A percentile compares a stretch with the other conserved stretches of the same genome.
phyloP scores from a whole-genome alignment of 2,113 vertebrate genomes.

The Phaethon lepturus region DNA sequence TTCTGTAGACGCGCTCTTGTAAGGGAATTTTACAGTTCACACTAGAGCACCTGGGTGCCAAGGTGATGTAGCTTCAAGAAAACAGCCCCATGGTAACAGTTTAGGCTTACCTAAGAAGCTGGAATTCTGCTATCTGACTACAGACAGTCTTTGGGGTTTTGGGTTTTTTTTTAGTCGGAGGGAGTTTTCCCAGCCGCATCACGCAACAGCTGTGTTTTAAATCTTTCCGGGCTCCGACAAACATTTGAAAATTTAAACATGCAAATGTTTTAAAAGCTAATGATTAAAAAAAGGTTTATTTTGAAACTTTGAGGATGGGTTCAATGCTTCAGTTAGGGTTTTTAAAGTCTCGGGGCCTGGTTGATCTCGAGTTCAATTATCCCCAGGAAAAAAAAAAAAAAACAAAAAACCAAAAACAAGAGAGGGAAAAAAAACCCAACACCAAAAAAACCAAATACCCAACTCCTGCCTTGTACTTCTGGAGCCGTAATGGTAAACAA shows the following conservation, averaged over 20 bases:
- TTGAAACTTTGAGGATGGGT: conserved; percentile 56
- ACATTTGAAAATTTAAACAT: conserved; percentile 72
- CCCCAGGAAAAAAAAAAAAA: neutral
- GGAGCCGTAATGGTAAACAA: neutral
- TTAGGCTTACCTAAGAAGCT: conserved; percentile 14
- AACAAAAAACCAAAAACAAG: too few species aligned
- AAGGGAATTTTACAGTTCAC: conserved; percentile 1
- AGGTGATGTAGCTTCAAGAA: neutral
- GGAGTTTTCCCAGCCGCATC: conserved; percentile 56
- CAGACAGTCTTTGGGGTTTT: neutral
- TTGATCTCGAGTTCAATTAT: neutral
- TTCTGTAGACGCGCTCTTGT: neutral
- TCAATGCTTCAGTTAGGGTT: neutral
- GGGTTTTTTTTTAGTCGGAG: neutral
- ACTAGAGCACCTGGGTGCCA: neutral
- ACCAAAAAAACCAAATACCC: neutral
- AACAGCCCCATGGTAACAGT: neutral
- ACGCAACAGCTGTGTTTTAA: conserved; percentile 71
- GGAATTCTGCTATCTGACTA: neutral
- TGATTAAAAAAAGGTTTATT: conserved; percentile 74
- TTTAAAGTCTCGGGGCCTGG: neutral
- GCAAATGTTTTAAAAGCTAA: conserved; percentile 71
- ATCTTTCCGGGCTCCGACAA: conserved; percentile 51
- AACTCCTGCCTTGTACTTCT: neutral
- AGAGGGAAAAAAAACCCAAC: too few species aligned